phyloP scores from a whole-genome alignment of 2,888 invertebrate species.

The Aelia acuminata region DNA sequence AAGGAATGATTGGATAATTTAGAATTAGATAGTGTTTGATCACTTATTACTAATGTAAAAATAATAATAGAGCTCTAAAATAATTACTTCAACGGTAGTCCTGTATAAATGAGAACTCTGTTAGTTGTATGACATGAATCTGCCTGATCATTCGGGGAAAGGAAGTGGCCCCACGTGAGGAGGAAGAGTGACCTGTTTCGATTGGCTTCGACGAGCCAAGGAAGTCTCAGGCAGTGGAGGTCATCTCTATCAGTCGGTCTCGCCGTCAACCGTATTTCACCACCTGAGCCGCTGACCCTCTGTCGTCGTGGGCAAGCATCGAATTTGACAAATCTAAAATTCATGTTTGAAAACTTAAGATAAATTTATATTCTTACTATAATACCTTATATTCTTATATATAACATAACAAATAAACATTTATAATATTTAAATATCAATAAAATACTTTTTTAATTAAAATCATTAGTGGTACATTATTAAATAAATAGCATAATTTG shows the following conservation, averaged over 20 bases:
- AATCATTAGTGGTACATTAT: no score
- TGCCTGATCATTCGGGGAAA: constrained; percentile 76
- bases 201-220: constrained; percentile 85
- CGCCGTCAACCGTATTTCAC: constrained; percentile 77
- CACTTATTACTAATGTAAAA: not conserved
- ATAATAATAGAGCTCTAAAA: not conserved
- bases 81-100: constrained; percentile 73
- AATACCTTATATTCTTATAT: no score
- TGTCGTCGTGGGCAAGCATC: constrained; percentile 77
- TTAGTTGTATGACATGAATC: constrained; percentile 80
- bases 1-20: no score
- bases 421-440: no score
- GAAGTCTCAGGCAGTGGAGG: constrained; percentile 77
- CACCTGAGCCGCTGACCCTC: constrained; percentile 74
- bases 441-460: no score
- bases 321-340: constrained; percentile 56
- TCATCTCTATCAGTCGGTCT: constrained; percentile 76
- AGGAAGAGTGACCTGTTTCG: constrained; percentile 86
- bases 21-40: not conserved
- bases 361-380: no score
- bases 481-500: no score
- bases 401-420: no score
- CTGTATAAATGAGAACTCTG: constrained; percentile 85
- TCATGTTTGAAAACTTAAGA: no score
- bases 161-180: constrained; percentile 84